Evolutionary conservation across 2,797 vertebrate genomes (phyloP), one percentile per base, ranked within the genome.

Genomic region (Microtus agrestis): DNA sequence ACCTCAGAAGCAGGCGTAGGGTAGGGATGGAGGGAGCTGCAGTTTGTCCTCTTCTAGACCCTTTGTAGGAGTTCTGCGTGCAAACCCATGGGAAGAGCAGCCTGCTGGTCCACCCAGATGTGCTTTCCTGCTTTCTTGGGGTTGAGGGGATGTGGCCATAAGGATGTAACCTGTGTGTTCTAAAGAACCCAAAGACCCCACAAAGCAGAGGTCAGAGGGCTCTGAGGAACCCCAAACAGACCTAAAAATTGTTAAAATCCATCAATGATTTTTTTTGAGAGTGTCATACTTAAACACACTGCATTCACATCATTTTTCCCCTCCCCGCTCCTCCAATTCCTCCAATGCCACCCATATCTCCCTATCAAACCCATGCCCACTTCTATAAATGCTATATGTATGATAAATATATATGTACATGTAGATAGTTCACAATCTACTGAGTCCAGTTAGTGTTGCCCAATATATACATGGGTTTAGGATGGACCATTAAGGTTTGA

Each of bases 1-100:
- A 92, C 74, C 67, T 95, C 71, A 69, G 77, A 95, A 95, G 86
- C 79, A 84, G 65, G 86, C 69, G 29, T 84, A 13, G 65, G 0
- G 23, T 29, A 25, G 65, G 29, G 5, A 43, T 4, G 0, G 59
- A 43, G 37, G 69, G 65, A 79, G 73, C 67, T 17, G 34, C 7
- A 63, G 37, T 29, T n/a, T 48, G 54, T 19, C 9, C 78, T 95
- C 59, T 92, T 40, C 37, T 14, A 46, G 63, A 54, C 2, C 13
- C 79, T 65, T 46, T 27, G 46, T 3, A 34, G 69, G 29, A 88
- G 23, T n/a, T 74, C 48, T 51, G 31, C 59, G 46, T 51, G n/a
- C 21, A 91, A 51, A 93, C 46, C 23, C 27, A 37, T 2, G 40
- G 61, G 48, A 54, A 81, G 37, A 15, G 27, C 12, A 25, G 9